A percentile compares a stretch with the other conserved stretches of the same genome.
phyloP scores from a whole-genome alignment of 1,140 invertebrate genomes.

The Papilio glaucus region DNA sequence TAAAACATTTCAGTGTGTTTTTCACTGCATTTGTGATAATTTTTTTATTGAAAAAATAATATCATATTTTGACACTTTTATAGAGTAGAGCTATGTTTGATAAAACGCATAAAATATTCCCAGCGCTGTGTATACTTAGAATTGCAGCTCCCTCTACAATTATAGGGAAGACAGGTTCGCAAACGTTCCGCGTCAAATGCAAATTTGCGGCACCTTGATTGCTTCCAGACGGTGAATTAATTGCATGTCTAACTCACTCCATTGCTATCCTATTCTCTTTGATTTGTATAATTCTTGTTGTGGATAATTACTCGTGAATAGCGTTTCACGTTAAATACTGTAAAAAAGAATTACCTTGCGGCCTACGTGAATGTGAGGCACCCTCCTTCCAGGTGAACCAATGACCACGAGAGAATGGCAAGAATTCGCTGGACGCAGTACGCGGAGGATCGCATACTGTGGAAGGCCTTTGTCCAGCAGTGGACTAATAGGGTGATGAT shows the following conservation, averaged over 20 bases:
- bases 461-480: too few relatives aligned
- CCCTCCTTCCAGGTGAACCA: too few relatives aligned
- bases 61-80: too few relatives aligned
- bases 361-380: too few relatives aligned
- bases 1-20: too few relatives aligned
- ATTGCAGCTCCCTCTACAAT: constrained; percentile 41
- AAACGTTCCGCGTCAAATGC: constrained; percentile 57
- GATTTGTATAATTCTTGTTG: constrained; percentile 48
- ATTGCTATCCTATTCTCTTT: constrained; percentile 52
- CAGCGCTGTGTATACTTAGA: not conserved
- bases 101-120: not conserved
- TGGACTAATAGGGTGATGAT: too few relatives aligned
- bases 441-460: too few relatives aligned
- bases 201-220: constrained; percentile 65
- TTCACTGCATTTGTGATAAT: too few relatives aligned
- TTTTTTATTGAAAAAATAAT: too few relatives aligned
- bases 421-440: too few relatives aligned
- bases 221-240: constrained; percentile 57
- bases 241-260: constrained; percentile 50
- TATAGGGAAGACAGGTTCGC: constrained; percentile 49
- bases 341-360: not conserved
- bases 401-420: too few relatives aligned
- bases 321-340: constrained; percentile 19
- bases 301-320: constrained; percentile 33
- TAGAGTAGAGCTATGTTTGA: too few relatives aligned